Base-by-base conservation (phyloP, 2,888 invertebrate species). In the Scaeva pyrastri region DNA sequence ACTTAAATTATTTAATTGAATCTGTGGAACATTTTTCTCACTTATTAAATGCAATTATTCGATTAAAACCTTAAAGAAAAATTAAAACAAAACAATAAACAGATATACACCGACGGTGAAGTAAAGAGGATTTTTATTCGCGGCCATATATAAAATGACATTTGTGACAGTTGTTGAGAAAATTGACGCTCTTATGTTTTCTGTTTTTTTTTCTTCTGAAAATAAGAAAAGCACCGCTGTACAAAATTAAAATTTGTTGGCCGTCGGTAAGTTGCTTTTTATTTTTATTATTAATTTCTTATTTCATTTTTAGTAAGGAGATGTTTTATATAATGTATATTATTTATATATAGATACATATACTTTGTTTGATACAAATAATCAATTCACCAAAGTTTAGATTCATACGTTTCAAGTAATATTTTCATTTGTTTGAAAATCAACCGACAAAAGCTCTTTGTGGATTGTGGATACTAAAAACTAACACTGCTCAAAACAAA, bases 31-130 rank as follows among this genome's bases (percentile, higher is more conserved):
- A 86, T 86, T 71, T 19, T 68, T 78, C 74, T 82, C 36, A 50
- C 36, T 62, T 11, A 64, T 45, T 73, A 74, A 82, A 82, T 82
- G 71, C 73, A 73, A 60, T 73, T 62, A 45, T 43, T 58, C 36
- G n/a, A 19, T 56, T 73, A 62, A 78, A 76, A 84, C 76, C 58
- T 19, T 74, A 73, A 68, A 76, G 21, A 74, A 52, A 82, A 74
- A 82, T 81, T 86, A 86, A 86, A 86, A 86, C 86, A 86, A 86
- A 86, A 86, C 82, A 86, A 86, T 86, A 86, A 86, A 86, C 86
- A 86, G 82, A 86, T 86, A 86, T 86, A 86, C 82, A 86, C 86
- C 73, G 41, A 66, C 31, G 45, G 77, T 74, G 73, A 60, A 60
- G 77, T 55, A 74, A 64, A 60, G 56, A 79, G 55, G 16, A 85